Evolutionary conservation across 2,797 vertebrate species (phyloP).

Genomic region (Onychomys leucogaster): DNA sequence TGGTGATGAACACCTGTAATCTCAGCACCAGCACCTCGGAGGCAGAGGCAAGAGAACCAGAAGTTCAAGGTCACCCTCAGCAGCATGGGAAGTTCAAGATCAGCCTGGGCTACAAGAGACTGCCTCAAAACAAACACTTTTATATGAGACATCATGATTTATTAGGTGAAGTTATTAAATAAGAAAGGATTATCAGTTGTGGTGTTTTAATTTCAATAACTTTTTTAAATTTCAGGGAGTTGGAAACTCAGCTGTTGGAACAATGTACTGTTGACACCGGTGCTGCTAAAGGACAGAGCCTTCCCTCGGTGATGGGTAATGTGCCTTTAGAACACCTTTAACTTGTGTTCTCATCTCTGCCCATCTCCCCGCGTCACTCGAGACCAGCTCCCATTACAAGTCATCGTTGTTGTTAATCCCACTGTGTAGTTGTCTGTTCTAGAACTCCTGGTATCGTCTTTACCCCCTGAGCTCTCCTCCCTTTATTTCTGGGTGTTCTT

Average conservation of each 20-base stretch:
- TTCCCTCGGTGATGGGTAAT: constrained; percentile 94
- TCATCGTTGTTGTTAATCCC: neutral
- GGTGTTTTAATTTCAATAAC: constrained; percentile 28
- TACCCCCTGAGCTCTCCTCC: neutral
- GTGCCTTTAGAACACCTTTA: neutral
- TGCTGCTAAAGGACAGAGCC: constrained; percentile 92
- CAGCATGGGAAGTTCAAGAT: neutral
- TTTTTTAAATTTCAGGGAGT: constrained; percentile 89
- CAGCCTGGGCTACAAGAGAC: neutral
- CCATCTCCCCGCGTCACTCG: neutral
- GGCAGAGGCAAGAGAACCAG: neutral
- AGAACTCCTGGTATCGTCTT: neutral
- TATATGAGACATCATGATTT: constrained; percentile 50
- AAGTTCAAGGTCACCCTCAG: neutral
- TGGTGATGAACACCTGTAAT: neutral
- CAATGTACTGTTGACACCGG: constrained; percentile 96
- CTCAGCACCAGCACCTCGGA: neutral
- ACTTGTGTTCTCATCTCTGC: neutral
- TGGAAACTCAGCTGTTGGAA: constrained; percentile 93
- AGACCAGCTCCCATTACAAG: neutral
- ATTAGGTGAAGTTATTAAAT: constrained; percentile 28
- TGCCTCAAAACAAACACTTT: neutral
- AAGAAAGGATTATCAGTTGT: neutral
- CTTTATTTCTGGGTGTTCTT: neutral
- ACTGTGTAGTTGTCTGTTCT: neutral